Evolutionary conservation across 2,888 invertebrate genomes (phyloP), one percentile per base, ranked within the genome.

Genomic region (Unio pictorum): DNA sequence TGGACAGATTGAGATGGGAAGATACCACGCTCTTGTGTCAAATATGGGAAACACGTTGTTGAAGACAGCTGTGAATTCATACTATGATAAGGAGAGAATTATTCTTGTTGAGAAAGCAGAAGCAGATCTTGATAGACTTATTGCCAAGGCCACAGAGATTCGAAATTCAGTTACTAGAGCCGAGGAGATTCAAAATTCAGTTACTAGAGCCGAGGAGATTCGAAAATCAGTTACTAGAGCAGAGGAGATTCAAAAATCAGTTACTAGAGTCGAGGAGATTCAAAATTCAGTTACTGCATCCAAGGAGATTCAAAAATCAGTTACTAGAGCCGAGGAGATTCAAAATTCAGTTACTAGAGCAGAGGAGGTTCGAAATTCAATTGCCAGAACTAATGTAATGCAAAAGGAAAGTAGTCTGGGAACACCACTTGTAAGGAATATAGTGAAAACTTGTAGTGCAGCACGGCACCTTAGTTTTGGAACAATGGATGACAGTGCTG

Each of bases 51-150:
- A 70, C 5, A 70, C 73, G 15, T 67, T 74, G 23, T 60, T 60
- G 18, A 81, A 81, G 66, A 66, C 61, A 20, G 71, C 76, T 18
- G 79, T 82, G 55, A 82, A 83, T 68, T 63, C 65, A 20, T 81
- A 79, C 74, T 82, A 77, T 69, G 82, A 84, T 71, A 72, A 79
- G 56, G 79, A 82, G 63, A 69, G 78, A 68, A 64, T 81, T 58
- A 67, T 66, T 26, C 71, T 79, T 1, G 70, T 71, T 4, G 55
- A 74, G 20, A 63, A 67, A 56, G 76, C 73, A 55, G 77, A 77
- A 59, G 66, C 55, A 3, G 71, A 73, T 55, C 74, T 79, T 18
- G 77, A 79, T 54, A 63, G 61, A 59, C 73, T 79, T 20, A 75
- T 75, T 5, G 45, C 69, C 28, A 75, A 79, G 67, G 75, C 75